Evolutionary conservation across 2,113 vertebrate species (phyloP).

Genomic region (Chionis minor): DNA sequence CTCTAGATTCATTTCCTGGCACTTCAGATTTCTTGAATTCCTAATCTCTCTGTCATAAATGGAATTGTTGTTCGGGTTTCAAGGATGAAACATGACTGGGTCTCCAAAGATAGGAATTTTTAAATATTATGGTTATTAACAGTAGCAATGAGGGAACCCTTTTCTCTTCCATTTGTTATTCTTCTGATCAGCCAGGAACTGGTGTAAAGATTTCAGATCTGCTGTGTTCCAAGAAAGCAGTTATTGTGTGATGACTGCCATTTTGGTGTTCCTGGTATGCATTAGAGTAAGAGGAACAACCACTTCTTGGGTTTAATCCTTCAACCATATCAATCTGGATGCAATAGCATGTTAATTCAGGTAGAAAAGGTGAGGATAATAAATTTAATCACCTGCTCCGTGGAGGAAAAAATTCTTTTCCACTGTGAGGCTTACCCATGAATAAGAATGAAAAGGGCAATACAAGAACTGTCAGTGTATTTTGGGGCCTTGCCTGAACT

Average conservation of each 20-base stretch:
- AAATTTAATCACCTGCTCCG: neutral
- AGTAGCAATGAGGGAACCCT: neutral
- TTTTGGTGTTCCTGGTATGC: neutral
- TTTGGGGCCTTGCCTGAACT: neutral
- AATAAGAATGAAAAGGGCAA: neutral
- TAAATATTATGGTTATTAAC: neutral
- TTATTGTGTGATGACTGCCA: neutral
- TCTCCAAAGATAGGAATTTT: neutral
- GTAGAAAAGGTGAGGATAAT: neutral
- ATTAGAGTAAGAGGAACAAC: neutral
- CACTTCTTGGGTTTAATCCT: neutral
- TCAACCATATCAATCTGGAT: neutral
- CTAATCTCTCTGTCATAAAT: neutral
- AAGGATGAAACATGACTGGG: neutral
- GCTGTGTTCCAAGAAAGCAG: neutral
- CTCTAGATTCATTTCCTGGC: conserved; percentile 1
- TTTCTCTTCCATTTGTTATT: neutral
- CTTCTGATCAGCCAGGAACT: neutral
- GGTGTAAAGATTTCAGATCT: neutral
- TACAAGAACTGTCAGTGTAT: neutral
- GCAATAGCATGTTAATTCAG: neutral
- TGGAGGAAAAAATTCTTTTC: neutral
- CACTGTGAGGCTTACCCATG: neutral
- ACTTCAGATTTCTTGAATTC: neutral
- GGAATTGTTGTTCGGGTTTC: neutral